phyloP scores from a whole-genome alignment of 2,113 vertebrate genomes.

The Melanotaenia duboulayi region DNA sequence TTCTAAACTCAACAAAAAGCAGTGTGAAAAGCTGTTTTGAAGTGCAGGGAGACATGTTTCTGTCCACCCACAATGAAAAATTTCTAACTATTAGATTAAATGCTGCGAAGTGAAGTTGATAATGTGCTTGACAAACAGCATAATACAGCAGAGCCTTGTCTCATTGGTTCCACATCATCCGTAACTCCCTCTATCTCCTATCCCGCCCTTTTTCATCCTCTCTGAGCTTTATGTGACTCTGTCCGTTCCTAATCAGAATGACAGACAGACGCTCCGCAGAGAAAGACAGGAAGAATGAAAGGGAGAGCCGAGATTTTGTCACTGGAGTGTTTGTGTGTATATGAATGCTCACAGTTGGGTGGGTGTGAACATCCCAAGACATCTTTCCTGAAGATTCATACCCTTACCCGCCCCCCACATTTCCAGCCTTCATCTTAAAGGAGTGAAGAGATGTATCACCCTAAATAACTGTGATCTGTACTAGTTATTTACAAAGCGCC shows the following conservation, averaged over 20 bases:
- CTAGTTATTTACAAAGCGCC: conserved; percentile 4
- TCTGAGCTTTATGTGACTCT: conserved; percentile 63
- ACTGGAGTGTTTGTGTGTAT: conserved; percentile 56
- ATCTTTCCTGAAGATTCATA: conserved; percentile 39
- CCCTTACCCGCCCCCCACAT: conserved; percentile 35
- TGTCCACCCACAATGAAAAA: background rate
- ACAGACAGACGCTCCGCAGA: conserved; percentile 79
- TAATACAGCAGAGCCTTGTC: conserved; percentile 69
- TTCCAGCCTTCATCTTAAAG: conserved; percentile 10
- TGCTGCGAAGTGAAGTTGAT: conserved; percentile 32
- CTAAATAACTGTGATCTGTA: conserved; percentile 7
- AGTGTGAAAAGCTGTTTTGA: conserved; percentile 1
- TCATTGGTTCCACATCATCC: conserved; percentile 72
- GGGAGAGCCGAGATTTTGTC: conserved; percentile 68
- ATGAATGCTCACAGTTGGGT: conserved; percentile 58
- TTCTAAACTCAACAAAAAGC: background rate
- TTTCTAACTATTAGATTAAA: conserved; percentile 16
- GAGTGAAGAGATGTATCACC: conserved; percentile 33
- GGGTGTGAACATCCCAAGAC: conserved; percentile 54
- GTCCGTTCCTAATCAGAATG: conserved; percentile 78
- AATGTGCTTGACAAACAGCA: conserved; percentile 53
- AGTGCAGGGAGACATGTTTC: background rate
- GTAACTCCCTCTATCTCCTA: conserved; percentile 58
- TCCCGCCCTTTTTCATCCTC: conserved; percentile 71
- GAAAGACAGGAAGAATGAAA: conserved; percentile 76